phyloP scores from a whole-genome alignment of 2,113 vertebrate species.

The Rhineura floridana region DNA sequence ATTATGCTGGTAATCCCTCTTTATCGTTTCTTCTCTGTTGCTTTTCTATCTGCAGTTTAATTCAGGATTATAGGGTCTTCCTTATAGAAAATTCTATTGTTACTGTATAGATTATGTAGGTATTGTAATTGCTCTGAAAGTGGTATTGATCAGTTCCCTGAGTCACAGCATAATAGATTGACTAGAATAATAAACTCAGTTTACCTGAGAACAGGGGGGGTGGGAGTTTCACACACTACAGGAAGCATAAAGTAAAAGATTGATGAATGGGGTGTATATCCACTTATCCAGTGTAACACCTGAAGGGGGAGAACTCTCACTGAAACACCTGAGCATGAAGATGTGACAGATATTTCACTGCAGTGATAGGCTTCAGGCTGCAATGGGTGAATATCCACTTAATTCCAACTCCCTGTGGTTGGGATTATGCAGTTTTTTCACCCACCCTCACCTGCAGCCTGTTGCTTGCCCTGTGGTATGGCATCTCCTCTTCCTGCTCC shows the following conservation, averaged over 20 bases:
- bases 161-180: slow-evolving; percentile 5
- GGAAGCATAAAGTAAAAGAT: not conserved
- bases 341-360: not conserved
- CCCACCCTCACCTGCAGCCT: too few relatives aligned
- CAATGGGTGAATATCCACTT: too few relatives aligned
- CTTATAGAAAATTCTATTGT: slow-evolving; percentile 1
- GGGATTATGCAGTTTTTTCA: too few relatives aligned
- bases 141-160: not conserved
- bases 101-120: not conserved
- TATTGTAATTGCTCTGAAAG: slow-evolving; percentile 9
- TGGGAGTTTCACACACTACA: not conserved
- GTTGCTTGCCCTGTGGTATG: too few relatives aligned
- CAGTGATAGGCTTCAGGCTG: too few relatives aligned
- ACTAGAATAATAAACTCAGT: slow-evolving; percentile 9
- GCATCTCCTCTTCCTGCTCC: too few relatives aligned
- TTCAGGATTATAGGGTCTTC: not conserved
- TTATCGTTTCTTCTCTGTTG: not conserved
- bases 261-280: not conserved
- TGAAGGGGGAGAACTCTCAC: not conserved
- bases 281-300: not conserved
- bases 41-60: not conserved
- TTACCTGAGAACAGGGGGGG: not conserved
- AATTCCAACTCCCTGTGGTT: too few relatives aligned
- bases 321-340: not conserved
- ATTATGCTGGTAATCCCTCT: not conserved